A percentile compares a stretch with the other conserved stretches of the same genome.
Evolutionary conservation across 2,113 vertebrate genomes (phyloP).

Genomic region (Barnardius zonarius): DNA sequence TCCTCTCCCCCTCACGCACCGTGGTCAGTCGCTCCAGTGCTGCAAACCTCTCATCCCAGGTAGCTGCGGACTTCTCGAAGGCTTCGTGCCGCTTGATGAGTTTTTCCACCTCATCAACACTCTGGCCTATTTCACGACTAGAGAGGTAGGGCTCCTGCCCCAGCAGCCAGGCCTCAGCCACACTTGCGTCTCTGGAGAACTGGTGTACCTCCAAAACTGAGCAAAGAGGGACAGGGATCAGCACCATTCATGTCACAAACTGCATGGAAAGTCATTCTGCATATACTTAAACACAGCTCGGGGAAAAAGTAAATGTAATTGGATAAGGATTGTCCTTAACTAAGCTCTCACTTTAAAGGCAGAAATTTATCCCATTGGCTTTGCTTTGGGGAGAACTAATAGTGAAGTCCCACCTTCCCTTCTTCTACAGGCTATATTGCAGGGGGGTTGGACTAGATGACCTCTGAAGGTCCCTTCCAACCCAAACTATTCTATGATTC

Average conservation of each 20-base stretch:
- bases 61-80: slow-evolving; percentile 95
- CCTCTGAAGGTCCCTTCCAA: background rate
- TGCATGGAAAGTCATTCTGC: background rate
- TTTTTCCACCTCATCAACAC: slow-evolving; percentile 95
- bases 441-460: background rate
- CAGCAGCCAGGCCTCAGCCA: slow-evolving; percentile 95
- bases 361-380: background rate
- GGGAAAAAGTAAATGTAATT: background rate
- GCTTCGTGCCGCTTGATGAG: slow-evolving; percentile 96
- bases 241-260: background rate
- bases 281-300: background rate
- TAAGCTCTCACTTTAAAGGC: background rate
- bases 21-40: slow-evolving; percentile 93
- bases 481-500: background rate
- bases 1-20: slow-evolving; percentile 64
- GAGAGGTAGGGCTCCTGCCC: slow-evolving; percentile 95
- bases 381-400: background rate
- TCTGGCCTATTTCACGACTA: slow-evolving; percentile 89
- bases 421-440: background rate
- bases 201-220: slow-evolving; percentile 97
- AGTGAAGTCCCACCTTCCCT: background rate
- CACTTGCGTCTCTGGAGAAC: slow-evolving; percentile 93
- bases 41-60: slow-evolving; percentile 95
- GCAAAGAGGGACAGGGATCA: background rate
- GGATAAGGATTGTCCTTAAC: background rate